Evolutionary conservation across 2,888 invertebrate genomes (phyloP).

Genomic region (Alentia gelatinosa): DNA sequence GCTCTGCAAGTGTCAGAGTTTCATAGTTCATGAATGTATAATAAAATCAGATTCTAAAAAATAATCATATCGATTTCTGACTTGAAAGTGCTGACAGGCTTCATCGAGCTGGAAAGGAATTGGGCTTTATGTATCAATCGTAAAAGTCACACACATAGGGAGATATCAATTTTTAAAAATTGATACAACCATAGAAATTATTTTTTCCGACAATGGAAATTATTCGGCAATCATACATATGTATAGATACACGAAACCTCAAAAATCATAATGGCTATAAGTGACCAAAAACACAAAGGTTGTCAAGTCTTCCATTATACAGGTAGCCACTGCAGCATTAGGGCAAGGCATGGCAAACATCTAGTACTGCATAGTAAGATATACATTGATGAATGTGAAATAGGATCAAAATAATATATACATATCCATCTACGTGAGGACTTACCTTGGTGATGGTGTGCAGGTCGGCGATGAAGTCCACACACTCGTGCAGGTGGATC

Average conservation of each 20-base stretch:
- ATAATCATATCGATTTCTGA: no score
- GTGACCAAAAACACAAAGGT: no score
- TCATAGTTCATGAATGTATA: no score
- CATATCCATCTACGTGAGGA: conserved; percentile 82
- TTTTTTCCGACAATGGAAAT: background rate
- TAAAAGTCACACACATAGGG: no score
- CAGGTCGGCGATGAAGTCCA: conserved; percentile 97
- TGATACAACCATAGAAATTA: background rate
- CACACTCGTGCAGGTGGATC: conserved; percentile 93
- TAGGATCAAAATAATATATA: background rate
- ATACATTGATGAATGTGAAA: background rate
- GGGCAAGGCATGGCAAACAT: no score
- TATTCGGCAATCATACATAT: background rate
- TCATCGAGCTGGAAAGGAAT: no score
- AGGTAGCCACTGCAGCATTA: no score
- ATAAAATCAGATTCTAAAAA: no score
- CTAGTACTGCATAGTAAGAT: background rate
- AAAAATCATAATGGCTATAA: background rate
- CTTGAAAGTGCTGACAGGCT: no score
- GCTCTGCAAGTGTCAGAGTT: conserved; percentile 84
- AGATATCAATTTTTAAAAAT: no score
- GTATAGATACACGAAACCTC: background rate
- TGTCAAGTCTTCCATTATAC: no score
- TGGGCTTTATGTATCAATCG: no score
- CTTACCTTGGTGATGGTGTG: conserved; percentile 98